Base-by-base conservation (phyloP, 2,888 invertebrate species). In the Thyatira batis region DNA sequence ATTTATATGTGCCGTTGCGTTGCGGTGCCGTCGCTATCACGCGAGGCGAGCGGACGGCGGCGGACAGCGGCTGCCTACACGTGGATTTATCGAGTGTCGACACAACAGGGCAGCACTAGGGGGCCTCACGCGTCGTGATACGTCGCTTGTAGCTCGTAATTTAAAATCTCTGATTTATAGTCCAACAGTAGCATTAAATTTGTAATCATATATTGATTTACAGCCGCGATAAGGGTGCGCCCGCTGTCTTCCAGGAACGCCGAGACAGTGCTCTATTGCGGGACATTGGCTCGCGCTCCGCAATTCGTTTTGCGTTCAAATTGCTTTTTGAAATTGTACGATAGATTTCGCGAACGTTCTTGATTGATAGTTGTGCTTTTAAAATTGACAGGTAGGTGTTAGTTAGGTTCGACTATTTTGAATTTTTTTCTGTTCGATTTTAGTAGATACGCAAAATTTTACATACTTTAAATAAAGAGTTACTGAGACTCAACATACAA, bases 121-220 rank as follows among this genome's bases (percentile, higher is more conserved):
- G 89, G 90, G 89, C 85, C 90, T 87, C 89, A 88, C 90, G 90
- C 90, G 89, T 87, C 76, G 85, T 79, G 80, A 83, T 83, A 80
- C 87, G 80, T 82, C 80, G 82, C 85, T 79, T 84, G 89, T 89
- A 88, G 80, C 80, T 88, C 91, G 89, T 91, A 89, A 91, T 89
- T 91, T 89, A 89, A 89, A 90, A 89, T 87, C 78, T 71, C 85
- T 89, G 91, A 92, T 92, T 92, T 92, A 92, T 89, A 85, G 85
- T 79, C 79, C 87, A 90, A 91, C 91, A 86, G 91, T 92, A 91
- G 91, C 91, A 91, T 91, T 91, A 92, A 91, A 92, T 91, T 91
- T 92, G 91, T 92, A 91, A 91, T 92, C 90, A 90, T 89, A 90
- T 91, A 91, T 91, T 91, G 91, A 92, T 92, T 92, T 92, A 92